Evolutionary conservation across 1,140 invertebrate genomes (phyloP).

Genomic region (Nasonia vitripennis): DNA sequence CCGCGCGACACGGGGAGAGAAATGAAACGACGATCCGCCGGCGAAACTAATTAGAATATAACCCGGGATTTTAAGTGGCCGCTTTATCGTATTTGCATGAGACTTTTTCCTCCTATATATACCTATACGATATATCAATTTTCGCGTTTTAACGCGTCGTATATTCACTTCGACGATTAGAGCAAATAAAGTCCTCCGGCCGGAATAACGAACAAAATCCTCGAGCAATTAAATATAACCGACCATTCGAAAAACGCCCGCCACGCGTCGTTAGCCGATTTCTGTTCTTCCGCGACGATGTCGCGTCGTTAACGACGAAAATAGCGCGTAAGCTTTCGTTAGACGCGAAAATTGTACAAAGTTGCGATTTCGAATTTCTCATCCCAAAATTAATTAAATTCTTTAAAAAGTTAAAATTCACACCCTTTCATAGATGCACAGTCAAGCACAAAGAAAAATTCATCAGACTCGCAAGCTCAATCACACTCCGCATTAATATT

Average conservation of each 20-base stretch:
- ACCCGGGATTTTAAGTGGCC: too few species aligned
- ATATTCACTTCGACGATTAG: background rate
- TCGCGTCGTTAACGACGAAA: background rate
- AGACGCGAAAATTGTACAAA: background rate
- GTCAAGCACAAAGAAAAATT: too few species aligned
- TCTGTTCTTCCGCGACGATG: too few species aligned
- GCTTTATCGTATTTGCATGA: background rate
- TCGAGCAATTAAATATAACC: background rate
- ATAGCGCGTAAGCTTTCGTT: background rate
- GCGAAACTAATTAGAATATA: background rate
- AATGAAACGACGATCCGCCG: background rate
- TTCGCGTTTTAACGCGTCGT: background rate
- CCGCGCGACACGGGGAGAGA: too few species aligned
- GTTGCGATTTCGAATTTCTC: too few species aligned
- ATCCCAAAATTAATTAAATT: too few species aligned
- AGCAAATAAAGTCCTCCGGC: background rate
- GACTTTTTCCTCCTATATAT: background rate
- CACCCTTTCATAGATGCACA: too few species aligned
- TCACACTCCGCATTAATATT: too few species aligned
- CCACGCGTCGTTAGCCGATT: background rate
- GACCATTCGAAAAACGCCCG: background rate
- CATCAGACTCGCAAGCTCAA: too few species aligned
- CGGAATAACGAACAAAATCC: background rate
- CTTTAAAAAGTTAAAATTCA: too few species aligned
- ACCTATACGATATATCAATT: background rate